These are phyloP conservation scores for Mycalesis mineus DNA, from an alignment of 2,888 invertebrate genomes.

Conservation along the genomic window DNA sequence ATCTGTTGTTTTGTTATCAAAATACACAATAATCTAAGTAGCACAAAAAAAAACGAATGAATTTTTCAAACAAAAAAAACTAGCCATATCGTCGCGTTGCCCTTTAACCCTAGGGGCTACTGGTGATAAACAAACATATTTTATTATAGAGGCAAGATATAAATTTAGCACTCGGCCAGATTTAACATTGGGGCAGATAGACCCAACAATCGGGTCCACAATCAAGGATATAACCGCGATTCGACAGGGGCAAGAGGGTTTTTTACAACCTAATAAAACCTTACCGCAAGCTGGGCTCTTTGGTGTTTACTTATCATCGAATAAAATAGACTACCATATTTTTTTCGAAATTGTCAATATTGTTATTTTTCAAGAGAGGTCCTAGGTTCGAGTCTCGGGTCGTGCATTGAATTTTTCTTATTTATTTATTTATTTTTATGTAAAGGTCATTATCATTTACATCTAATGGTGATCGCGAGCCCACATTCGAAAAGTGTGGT, in stretches of 20 bases:
- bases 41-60: too few species aligned
- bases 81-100: neutral
- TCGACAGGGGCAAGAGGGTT: slow-evolving; percentile 11
- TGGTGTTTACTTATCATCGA: slow-evolving; percentile 1
- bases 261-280: slow-evolving; percentile 19
- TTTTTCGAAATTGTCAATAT: neutral
- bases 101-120: neutral
- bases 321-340: neutral
- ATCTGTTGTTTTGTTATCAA: too few species aligned
- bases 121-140: slow-evolving; percentile 9
- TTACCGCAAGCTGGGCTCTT: neutral
- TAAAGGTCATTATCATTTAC: too few species aligned
- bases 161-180: slow-evolving; percentile 10
- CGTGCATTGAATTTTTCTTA: too few species aligned
- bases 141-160: slow-evolving; percentile 17
- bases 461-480: too few species aligned
- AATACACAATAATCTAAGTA: too few species aligned
- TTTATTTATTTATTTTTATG: too few species aligned
- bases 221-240: slow-evolving; percentile 15
- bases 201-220: slow-evolving; percentile 14
- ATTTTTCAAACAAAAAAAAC: too few species aligned
- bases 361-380: too few species aligned
- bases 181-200: slow-evolving; percentile 16
- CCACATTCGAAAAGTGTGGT: too few species aligned
- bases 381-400: too few species aligned